Base-by-base conservation (phyloP, 2,113 vertebrate species). In the Eonycteris spelaea region DNA sequence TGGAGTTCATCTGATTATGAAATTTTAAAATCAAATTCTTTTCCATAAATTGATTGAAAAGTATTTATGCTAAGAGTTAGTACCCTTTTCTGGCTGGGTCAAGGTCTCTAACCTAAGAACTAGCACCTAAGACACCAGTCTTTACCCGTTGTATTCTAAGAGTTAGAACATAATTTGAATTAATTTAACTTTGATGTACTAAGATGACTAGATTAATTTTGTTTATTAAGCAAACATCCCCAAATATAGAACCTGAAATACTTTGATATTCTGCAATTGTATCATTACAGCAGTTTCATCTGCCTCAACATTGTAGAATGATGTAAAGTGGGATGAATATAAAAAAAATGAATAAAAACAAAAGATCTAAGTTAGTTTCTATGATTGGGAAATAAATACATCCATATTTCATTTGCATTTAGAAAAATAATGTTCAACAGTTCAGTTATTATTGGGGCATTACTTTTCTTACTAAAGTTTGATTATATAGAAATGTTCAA, bases 381-480 rank as follows among this genome's bases (percentile, higher is more conserved):
- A 65, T 86, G 94, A 79, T 13, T 90, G 11, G 5, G 0, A 96
- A 78, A 94, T 96, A 88, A 88, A 67, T 71, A 84, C 74, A 97
- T 91, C 21, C 73, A 0, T 91, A n/a, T 79, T 93, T 86, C 51
- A 92, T 97, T 96, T 97, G 45, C 38, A 97, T 79, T 83, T 94
- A 92, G 70, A 82, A 68, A 90, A 93, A 95, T 93, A 97, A 91
- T 61, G 24, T 96, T 97, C 3, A 86, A n/a, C 7, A 55, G 26
- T 67, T 87, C 95, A 92, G 45, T 95, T 95, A 94, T 87, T 96
- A 84, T 70, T 0, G 0, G 24, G 48, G 24, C 11, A 85, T 90
- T 95, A 61, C 16, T 96, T 97, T 97, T 97, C 40, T 77, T 92
- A 91, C 88, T 80, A 92, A 95, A 92, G 7, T 90, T 95, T 95